Conservation (phyloP, 2,113 vertebrate genomes). For the Dasyurus viverrinus region DNA sequence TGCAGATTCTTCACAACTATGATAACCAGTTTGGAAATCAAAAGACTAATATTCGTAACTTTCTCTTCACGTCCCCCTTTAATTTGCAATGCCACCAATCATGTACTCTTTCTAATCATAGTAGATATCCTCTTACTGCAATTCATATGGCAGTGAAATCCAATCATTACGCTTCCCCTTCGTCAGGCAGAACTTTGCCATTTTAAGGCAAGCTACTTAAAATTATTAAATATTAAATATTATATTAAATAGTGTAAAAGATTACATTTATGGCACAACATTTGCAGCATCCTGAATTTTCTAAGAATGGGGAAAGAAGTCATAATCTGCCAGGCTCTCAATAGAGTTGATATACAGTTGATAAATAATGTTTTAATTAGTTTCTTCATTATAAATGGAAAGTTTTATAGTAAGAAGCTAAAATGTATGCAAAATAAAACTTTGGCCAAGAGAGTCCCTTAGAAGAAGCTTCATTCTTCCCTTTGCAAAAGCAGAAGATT, state of each 20-base stretch:
- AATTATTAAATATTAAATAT: constrained; percentile 29
- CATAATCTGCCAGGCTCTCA: constrained; percentile 77
- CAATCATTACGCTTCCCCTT: constrained; percentile 26
- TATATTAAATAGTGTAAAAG: too few relatives aligned
- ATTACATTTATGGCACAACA: constrained; percentile 62
- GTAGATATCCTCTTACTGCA: constrained; percentile 54
- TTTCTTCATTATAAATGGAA: constrained; percentile 79
- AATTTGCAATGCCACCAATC: background rate
- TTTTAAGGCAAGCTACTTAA: constrained; percentile 75
- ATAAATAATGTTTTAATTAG: constrained; percentile 84
- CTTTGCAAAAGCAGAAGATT: constrained; percentile 9
- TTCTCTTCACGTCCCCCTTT: constrained; percentile 1
- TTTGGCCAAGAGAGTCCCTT: constrained; percentile 48
- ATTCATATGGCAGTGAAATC: constrained; percentile 45
- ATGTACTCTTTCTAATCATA: constrained; percentile 37
- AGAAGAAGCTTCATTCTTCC: background rate
- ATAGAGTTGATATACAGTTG: constrained; percentile 74
- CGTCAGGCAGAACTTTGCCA: constrained; percentile 38
- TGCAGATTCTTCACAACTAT: constrained; percentile 64
- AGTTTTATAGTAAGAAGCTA: constrained; percentile 75
- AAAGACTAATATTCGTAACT: constrained; percentile 42
- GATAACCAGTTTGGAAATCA: constrained; percentile 68
- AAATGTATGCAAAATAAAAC: constrained; percentile 70
- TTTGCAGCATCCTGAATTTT: constrained; percentile 62
- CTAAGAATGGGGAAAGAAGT: constrained; percentile 72